Evolutionary conservation across 2,113 vertebrate genomes (phyloP).

Genomic region (Hippocampus mohnikei): DNA sequence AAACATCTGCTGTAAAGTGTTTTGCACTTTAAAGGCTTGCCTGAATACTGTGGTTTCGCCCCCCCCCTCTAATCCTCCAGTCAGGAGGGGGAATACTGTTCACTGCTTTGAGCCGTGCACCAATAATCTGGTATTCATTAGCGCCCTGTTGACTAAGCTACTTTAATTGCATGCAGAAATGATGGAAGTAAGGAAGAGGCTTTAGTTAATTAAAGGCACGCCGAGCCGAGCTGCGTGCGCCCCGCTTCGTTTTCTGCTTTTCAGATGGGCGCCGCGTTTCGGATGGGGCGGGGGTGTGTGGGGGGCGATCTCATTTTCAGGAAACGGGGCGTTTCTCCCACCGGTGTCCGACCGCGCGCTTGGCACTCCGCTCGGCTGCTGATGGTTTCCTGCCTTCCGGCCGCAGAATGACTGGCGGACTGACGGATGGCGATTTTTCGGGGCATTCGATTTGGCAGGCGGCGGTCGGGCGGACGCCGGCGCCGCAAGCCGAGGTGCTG

Average conservation of each 20-base stretch:
- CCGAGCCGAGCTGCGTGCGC: constrained; percentile 61
- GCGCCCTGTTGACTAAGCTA: constrained; percentile 58
- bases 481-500: constrained; percentile 68
- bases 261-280: constrained; percentile 52
- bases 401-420: constrained; percentile 69
- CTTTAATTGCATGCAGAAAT: constrained; percentile 68
- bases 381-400: constrained; percentile 65
- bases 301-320: constrained; percentile 62
- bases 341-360: constrained; percentile 60
- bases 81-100: constrained; percentile 29
- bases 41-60: constrained; percentile 38
- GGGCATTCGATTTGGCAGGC: constrained; percentile 68
- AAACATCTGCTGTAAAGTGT: constrained; percentile 56
- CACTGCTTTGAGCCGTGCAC: constrained; percentile 46
- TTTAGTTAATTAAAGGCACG: constrained; percentile 69
- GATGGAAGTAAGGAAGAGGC: constrained; percentile 59
- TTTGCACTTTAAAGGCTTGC: constrained; percentile 49
- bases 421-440: constrained; percentile 4
- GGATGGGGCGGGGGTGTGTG: constrained; percentile 28
- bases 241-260: constrained; percentile 54
- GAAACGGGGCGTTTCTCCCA: constrained; percentile 61
- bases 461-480: constrained; percentile 63
- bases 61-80: constrained; percentile 37
- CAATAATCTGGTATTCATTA: constrained; percentile 75
- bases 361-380: constrained; percentile 58